Evolutionary conservation across 2,888 invertebrate species (phyloP), one percentile per base, ranked within the genome.

Genomic region (Iphiclides podalirius): DNA sequence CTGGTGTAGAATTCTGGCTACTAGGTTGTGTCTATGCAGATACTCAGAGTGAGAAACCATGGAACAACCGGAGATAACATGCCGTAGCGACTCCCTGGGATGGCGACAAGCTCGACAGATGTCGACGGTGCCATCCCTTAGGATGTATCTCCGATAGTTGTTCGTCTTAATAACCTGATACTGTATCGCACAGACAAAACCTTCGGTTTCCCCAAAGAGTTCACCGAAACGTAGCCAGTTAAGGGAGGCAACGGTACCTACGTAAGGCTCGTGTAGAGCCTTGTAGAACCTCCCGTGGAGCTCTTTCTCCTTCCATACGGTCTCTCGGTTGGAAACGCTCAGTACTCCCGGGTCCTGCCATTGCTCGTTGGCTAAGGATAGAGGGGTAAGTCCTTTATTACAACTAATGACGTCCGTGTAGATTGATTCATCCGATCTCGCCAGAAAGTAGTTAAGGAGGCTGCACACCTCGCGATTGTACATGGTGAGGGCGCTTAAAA

Each of bases 71-170:
- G 31, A 31, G 11, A 31, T 31, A 31, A 11, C 11, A 31, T 31
- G 31, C 11, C 43, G 39, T 13, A 47, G 37, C 12, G 38, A 42
- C 47, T 52, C 26, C 2, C 52, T 28, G 17, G 35, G 42, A 28
- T 15, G 47, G 35, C 38, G 39, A 15, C 34, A 43, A 4, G 52
- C 52, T 41, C 37, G 47, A 34, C 47, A 52, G 7, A 42, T 36
- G 33, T 51, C 46, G 13, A 37, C 28, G 28, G 34, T 52, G 11
- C 39, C 16, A 14, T 39, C 44, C 38, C 11, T 49, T 15, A 39
- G 38, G 23, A 40, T 40, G 37, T 34, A 43, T 34, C 12, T 51
- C 14, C 40, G 2, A 4, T 40, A 40, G 26, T 40, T 40, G 26
- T 26, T 40, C 4, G 14, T 40, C 28, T 26, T 40, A 9, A 40